phyloP scores from a whole-genome alignment of 2,797 vertebrate genomes.

The Phrynocephalus vlangalii region DNA sequence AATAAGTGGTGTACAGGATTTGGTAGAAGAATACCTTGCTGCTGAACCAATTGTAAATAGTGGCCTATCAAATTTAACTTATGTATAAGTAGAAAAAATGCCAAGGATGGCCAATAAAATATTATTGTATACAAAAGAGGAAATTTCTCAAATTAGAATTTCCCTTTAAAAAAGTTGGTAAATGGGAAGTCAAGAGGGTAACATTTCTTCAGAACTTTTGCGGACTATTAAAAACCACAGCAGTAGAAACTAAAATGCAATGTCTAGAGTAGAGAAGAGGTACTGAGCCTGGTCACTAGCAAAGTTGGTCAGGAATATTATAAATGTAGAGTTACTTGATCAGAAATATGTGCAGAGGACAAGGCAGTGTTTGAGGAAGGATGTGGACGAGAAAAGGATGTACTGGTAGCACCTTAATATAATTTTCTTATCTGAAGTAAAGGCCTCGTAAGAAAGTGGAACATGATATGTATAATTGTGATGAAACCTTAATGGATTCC shows the following conservation, averaged over 20 bases:
- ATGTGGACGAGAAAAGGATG: not conserved
- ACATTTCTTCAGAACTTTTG: not conserved
- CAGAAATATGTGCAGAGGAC: too few species aligned
- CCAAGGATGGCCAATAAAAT: not conserved
- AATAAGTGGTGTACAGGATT: not conserved
- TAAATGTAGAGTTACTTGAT: not conserved
- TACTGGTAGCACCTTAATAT: not conserved
- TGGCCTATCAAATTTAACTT: not conserved
- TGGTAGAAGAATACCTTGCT: not conserved
- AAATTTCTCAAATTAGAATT: not conserved
- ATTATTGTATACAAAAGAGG: not conserved
- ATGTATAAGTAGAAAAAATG: not conserved
- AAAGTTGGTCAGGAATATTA: not conserved
- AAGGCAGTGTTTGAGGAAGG: not conserved
- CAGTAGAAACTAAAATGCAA: not conserved
- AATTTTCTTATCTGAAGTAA: constrained; percentile 12
- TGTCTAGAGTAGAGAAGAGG: not conserved
- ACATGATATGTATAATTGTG: not conserved
- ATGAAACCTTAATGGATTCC: not conserved
- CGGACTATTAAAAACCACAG: not conserved
- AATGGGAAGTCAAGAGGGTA: not conserved
- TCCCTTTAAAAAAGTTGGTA: not conserved
- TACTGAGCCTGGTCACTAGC: not conserved
- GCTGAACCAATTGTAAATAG: not conserved
- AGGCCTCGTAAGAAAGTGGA: not conserved